A percentile compares a stretch with the other conserved stretches of the same genome.
These are phyloP conservation scores for Furnarius figulus DNA, from an alignment of 2,113 vertebrate species.

Conservation along the genomic window DNA sequence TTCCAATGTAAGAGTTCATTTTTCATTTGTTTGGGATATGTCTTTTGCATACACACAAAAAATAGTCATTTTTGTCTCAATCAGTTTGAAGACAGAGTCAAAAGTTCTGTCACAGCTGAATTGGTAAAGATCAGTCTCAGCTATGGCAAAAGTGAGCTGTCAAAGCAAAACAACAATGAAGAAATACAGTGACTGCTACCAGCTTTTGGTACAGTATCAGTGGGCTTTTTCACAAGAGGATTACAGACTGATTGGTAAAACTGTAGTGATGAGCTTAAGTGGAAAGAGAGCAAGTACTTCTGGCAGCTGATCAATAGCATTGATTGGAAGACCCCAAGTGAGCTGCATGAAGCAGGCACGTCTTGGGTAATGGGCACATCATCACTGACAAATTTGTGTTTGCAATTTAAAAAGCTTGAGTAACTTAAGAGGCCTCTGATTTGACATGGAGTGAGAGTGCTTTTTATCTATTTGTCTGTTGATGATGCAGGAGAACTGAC, in stretches of 20 bases:
- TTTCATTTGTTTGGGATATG: neutral
- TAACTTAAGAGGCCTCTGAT: neutral
- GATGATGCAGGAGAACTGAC: neutral
- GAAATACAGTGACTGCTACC: neutral
- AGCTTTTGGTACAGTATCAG: neutral
- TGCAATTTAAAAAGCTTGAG: neutral
- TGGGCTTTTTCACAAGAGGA: neutral
- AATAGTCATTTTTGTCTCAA: neutral
- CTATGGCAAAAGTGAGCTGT: neutral
- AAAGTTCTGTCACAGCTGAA: neutral
- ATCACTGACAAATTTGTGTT: neutral
- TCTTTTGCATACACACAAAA: neutral
- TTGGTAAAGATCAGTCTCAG: neutral
- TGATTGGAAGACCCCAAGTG: neutral
- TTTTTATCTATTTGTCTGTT: neutral
- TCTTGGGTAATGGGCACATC: neutral
- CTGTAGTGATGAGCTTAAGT: neutral
- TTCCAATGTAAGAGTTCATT: neutral
- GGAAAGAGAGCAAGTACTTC: neutral
- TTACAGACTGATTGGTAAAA: neutral
- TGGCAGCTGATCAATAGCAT: constrained; percentile 10
- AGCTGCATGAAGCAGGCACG: neutral
- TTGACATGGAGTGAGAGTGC: neutral
- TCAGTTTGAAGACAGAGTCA: neutral
- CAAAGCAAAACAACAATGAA: neutral